These are phyloP conservation scores for human (Homo sapiens) DNA, from an alignment of 2,113 vertebrate genomes.

Conservation along the genomic window DNA sequence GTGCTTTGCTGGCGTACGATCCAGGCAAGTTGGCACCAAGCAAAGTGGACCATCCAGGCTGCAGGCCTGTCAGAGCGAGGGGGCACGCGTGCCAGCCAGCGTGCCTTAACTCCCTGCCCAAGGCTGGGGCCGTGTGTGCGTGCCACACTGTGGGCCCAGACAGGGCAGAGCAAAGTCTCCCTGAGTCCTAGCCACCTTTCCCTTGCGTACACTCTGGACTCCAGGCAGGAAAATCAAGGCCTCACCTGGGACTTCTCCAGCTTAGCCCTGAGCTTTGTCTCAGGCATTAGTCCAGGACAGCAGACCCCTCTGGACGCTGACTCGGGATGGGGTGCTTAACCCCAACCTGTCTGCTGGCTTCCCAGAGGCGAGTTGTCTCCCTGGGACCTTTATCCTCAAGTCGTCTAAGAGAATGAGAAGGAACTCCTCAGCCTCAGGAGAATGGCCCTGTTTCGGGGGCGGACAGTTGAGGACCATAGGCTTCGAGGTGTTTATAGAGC, in stretches of 20 bases:
- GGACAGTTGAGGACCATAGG: neutral
- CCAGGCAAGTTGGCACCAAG: neutral
- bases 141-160: rapidly evolving
- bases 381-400: neutral
- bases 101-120: neutral
- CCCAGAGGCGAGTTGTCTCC: neutral
- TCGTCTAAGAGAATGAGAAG: neutral
- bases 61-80: neutral
- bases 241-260: neutral
- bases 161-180: neutral
- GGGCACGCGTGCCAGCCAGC: neutral
- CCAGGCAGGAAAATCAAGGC: neutral
- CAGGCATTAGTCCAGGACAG: neutral
- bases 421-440: neutral
- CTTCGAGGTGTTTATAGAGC: rapidly evolving
- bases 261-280: neutral
- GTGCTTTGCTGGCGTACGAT: neutral
- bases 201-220: neutral
- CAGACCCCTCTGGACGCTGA: neutral
- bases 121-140: no score
- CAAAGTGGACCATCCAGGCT: neutral
- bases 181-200: neutral
- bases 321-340: neutral
- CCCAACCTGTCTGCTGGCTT: neutral
- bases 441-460: neutral